Evolutionary conservation across 2,113 vertebrate genomes (phyloP).

Genomic region (Potamarius usumacintae): DNA sequence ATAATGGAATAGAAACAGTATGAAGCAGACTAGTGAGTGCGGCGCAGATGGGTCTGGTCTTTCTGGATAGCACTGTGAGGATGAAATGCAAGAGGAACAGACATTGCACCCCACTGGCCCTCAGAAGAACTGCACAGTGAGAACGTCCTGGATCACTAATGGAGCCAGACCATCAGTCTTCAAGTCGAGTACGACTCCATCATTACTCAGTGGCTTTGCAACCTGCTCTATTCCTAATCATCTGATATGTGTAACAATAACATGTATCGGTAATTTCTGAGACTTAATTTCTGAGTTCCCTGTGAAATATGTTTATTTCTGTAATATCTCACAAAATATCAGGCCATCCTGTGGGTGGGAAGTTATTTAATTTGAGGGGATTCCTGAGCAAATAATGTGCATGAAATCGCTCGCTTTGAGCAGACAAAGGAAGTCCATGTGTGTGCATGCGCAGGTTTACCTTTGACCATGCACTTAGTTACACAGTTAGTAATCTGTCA

Average conservation of each 20-base stretch:
- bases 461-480: too few species aligned
- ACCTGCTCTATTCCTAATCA: neutral
- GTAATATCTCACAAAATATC: too few species aligned
- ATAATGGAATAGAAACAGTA: neutral
- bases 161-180: neutral
- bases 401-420: too few species aligned
- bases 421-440: too few species aligned
- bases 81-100: neutral
- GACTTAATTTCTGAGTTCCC: neutral
- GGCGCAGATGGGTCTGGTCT: neutral
- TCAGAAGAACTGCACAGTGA: neutral
- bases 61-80: neutral
- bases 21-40: too few species aligned
- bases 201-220: neutral
- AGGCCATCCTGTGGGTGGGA: too few species aligned
- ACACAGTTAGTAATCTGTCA: too few species aligned
- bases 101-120: neutral
- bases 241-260: neutral
- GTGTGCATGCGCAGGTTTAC: too few species aligned
- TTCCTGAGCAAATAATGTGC: too few species aligned
- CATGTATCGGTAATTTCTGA: too few species aligned
- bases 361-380: too few species aligned
- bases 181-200: neutral
- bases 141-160: neutral
- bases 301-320: too few species aligned